Percentiles rank a stretch among this genome's conserved stretches.
Evolutionary conservation across 2,113 vertebrate genomes (phyloP).

Genomic region (Prietella phreatophila): DNA sequence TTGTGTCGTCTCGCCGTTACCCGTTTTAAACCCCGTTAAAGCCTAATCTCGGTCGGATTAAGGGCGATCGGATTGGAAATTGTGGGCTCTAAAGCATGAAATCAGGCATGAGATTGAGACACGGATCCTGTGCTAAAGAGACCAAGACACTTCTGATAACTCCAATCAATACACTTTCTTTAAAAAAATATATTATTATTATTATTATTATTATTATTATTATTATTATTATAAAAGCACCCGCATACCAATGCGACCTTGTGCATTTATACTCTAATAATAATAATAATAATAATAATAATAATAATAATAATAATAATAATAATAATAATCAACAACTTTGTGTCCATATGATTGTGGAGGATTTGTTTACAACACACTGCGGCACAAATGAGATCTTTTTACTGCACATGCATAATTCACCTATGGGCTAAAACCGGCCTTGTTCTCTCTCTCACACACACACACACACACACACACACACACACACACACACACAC

Average conservation of each 20-base stretch:
- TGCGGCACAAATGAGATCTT: slow-evolving; percentile 73
- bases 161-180: neutral
- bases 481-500: slow-evolving; percentile 12
- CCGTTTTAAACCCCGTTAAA: neutral
- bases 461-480: slow-evolving; percentile 13
- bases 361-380: slow-evolving; percentile 61
- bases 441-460: slow-evolving; percentile 56
- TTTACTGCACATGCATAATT: slow-evolving; percentile 76
- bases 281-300: neutral
- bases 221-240: neutral
- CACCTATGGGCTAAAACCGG: slow-evolving; percentile 61
- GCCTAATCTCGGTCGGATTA: slow-evolving; percentile 24
- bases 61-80: neutral
- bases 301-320: neutral
- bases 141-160: neutral
- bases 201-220: neutral
- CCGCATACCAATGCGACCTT: neutral
- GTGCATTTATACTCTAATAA: neutral
- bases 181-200: neutral
- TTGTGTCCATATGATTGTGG: neutral
- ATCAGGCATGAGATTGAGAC: neutral
- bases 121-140: neutral
- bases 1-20: neutral
- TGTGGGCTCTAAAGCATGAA: neutral
- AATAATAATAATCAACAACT: neutral